Percentiles rank a stretch among this genome's conserved stretches.
Evolutionary conservation across 2,888 invertebrate species (phyloP).

Genomic region (Lamproptera curius): DNA sequence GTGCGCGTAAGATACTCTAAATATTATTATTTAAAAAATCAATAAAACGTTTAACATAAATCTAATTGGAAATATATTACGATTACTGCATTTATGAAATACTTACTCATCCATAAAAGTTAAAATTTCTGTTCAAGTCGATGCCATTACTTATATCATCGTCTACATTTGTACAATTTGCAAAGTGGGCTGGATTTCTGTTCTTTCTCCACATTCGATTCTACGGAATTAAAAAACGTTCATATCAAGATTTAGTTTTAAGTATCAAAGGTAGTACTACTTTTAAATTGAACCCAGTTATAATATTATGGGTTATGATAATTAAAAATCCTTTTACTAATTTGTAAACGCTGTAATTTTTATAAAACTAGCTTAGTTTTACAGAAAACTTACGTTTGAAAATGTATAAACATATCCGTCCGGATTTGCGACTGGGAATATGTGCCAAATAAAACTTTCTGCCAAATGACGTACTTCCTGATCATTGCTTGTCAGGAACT

Average conservation of each 20-base stretch:
- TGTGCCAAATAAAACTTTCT: slow-evolving; percentile 85
- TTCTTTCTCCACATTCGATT: slow-evolving; percentile 83
- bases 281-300: not conserved
- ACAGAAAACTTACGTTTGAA: slow-evolving; percentile 77
- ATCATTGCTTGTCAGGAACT: slow-evolving; percentile 81
- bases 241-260: no score
- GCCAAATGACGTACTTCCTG: slow-evolving; percentile 75
- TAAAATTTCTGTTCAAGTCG: slow-evolving; percentile 52
- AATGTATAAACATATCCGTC: slow-evolving; percentile 86
- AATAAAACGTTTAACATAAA: no score
- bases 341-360: no score
- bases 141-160: slow-evolving; percentile 41
- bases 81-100: no score
- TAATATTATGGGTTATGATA: no score
- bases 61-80: no score
- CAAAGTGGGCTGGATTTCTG: slow-evolving; percentile 41
- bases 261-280: slow-evolving; percentile 14
- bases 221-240: no score
- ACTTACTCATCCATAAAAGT: slow-evolving; percentile 57
- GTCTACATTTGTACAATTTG: slow-evolving; percentile 29
- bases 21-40: no score
- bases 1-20: no score
- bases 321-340: no score
- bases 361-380: no score
- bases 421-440: slow-evolving; percentile 85